phyloP scores from a whole-genome alignment of 2,888 invertebrate species.

The Cylindroiulus punctatus region DNA sequence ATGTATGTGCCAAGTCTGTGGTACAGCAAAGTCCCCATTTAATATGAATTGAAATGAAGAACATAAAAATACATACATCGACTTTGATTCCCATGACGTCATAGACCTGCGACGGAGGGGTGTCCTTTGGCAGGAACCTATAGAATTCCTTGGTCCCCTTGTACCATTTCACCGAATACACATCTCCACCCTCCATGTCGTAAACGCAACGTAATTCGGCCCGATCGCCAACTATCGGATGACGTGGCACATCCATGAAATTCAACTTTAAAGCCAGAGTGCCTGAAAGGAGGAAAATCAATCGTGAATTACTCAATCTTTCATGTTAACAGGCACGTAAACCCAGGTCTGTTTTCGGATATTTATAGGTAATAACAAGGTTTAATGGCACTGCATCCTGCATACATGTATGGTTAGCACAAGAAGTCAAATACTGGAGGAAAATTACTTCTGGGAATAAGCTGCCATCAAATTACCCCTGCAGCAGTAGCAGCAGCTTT shows the following conservation, averaged over 20 bases:
- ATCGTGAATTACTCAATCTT: slow-evolving; percentile 28
- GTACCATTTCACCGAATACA: slow-evolving; percentile 55
- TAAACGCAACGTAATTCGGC: slow-evolving; percentile 30
- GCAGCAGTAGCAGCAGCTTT: background rate
- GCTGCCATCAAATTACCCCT: background rate
- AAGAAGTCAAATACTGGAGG: slow-evolving; percentile 12
- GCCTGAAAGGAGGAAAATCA: slow-evolving; percentile 37
- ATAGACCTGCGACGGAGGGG: slow-evolving; percentile 47
- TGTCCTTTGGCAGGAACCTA: slow-evolving; percentile 50
- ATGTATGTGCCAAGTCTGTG: too few relatives aligned
- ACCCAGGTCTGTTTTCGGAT: background rate
- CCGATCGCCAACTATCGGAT: slow-evolving; percentile 11
- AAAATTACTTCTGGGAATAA: slow-evolving; percentile 11
- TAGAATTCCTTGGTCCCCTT: slow-evolving; percentile 46
- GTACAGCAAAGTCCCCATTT: too few relatives aligned
- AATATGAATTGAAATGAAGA: too few relatives aligned
- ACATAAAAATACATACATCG: slow-evolving; percentile 48
- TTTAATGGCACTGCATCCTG: background rate
- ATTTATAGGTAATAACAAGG: slow-evolving; percentile 28
- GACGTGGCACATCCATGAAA: slow-evolving; percentile 35
- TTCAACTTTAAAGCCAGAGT: slow-evolving; percentile 24
- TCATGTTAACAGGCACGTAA: slow-evolving; percentile 10
- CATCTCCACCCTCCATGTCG: slow-evolving; percentile 51
- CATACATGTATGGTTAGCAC: background rate
- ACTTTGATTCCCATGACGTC: slow-evolving; percentile 42